Evolutionary conservation across 2,888 invertebrate species (phyloP).

Genomic region (Hetaerina titia): DNA sequence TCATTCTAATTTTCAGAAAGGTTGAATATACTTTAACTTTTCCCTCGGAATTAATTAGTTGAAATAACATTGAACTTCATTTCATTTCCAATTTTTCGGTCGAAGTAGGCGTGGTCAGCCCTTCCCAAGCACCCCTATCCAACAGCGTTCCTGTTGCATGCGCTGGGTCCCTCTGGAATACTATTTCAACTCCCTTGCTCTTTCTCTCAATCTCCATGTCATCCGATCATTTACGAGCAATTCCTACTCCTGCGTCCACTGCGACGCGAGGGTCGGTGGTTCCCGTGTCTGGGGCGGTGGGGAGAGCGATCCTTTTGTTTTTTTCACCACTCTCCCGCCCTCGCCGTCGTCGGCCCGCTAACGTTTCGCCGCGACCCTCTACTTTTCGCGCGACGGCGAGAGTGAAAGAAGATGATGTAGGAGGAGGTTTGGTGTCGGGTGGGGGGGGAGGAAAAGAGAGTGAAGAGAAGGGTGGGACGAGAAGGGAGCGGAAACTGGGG

Average conservation of each 20-base stretch:
- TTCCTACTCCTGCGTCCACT: neutral
- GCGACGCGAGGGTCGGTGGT: neutral
- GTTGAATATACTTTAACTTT: no score
- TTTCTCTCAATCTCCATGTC: neutral
- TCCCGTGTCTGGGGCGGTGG: no score
- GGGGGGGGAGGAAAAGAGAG: neutral
- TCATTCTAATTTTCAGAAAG: no score
- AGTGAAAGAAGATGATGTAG: neutral
- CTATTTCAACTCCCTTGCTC: neutral
- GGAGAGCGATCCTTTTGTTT: no score
- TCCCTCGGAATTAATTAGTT: neutral
- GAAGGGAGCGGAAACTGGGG: neutral
- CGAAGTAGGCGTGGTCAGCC: no score
- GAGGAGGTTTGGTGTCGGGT: neutral
- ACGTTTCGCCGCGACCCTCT: no score
- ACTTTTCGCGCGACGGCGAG: neutral
- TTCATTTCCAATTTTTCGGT: neutral
- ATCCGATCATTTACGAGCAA: neutral
- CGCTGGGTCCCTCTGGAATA: neutral
- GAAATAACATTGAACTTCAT: neutral
- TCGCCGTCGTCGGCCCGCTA: no score
- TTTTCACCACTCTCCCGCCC: no score
- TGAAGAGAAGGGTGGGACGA: neutral
- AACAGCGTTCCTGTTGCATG: neutral
- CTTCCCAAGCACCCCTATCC: no score